These are phyloP conservation scores for Temnothorax curvispinosus DNA, from an alignment of 1,140 invertebrate species.

Conservation along the genomic window DNA sequence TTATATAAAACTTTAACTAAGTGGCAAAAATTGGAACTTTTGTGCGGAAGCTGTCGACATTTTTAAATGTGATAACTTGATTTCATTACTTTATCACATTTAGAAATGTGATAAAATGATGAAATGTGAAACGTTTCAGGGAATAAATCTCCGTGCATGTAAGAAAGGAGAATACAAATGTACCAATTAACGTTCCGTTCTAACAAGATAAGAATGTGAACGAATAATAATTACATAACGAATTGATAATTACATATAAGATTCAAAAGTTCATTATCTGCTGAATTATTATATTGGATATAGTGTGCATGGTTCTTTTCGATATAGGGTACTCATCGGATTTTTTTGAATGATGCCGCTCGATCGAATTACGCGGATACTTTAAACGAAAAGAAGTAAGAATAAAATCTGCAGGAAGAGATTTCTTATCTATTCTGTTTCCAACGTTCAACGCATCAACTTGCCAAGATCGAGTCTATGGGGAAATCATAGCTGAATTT, in stretches of 20 bases:
- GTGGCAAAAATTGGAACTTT: background rate
- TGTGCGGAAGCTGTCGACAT: background rate
- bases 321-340: background rate
- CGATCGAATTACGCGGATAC: background rate
- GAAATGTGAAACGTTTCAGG: background rate
- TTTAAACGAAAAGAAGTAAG: background rate
- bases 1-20: background rate
- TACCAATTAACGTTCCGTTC: background rate
- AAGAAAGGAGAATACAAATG: background rate
- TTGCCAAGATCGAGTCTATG: background rate
- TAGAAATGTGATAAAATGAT: no score
- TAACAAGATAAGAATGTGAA: background rate
- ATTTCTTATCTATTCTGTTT: constrained; percentile 22
- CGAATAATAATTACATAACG: background rate
- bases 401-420: background rate
- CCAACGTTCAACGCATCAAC: background rate
- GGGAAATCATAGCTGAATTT: constrained; percentile 49
- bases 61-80: background rate
- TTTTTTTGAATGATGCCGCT: background rate
- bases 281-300: background rate
- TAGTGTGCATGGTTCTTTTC: background rate
- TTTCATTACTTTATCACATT: no score
- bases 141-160: background rate
- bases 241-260: background rate
- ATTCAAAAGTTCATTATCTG: background rate